phyloP scores from a whole-genome alignment of 1,140 invertebrate genomes.

The Tetragnatha versicolor region DNA sequence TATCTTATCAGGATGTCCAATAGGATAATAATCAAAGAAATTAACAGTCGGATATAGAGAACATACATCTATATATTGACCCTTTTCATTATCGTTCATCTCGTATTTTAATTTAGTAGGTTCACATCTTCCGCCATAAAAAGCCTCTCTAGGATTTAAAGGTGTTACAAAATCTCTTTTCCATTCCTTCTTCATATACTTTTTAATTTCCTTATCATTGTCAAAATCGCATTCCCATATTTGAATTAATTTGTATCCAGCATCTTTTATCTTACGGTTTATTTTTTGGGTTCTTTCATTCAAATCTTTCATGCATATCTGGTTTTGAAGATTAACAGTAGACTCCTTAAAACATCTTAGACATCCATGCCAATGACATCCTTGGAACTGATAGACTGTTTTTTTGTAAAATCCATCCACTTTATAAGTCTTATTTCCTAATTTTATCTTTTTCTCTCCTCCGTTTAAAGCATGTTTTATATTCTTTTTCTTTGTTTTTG shows the following conservation, averaged over 20 bases:
- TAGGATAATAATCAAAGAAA: constrained; percentile 19
- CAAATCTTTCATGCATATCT: neutral
- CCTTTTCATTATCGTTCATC: constrained; percentile 3
- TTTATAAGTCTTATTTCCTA: constrained; percentile 2
- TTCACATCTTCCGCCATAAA: constrained; percentile 5
- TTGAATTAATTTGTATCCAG: neutral
- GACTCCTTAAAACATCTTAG: neutral
- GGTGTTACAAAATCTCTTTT: constrained; percentile 6
- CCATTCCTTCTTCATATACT: neutral
- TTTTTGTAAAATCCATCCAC: constrained; percentile 5
- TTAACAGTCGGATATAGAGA: constrained; percentile 2
- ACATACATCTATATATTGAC: constrained; percentile 9
- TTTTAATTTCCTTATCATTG: constrained; percentile 2
- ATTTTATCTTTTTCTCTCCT: neutral
- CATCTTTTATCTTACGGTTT: neutral
- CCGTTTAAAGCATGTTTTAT: neutral
- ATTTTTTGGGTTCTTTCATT: constrained; percentile 5
- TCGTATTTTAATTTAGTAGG: constrained; percentile 17
- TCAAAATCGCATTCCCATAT: constrained; percentile 30
- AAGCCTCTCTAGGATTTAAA: constrained; percentile 3
- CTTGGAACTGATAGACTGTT: neutral
- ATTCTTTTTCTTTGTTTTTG: neutral
- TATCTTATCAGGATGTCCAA: neutral
- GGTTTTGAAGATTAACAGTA: neutral
- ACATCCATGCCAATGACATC: neutral